Evolutionary conservation across 2,113 vertebrate species (phyloP).

Genomic region (Trogon surrucura): DNA sequence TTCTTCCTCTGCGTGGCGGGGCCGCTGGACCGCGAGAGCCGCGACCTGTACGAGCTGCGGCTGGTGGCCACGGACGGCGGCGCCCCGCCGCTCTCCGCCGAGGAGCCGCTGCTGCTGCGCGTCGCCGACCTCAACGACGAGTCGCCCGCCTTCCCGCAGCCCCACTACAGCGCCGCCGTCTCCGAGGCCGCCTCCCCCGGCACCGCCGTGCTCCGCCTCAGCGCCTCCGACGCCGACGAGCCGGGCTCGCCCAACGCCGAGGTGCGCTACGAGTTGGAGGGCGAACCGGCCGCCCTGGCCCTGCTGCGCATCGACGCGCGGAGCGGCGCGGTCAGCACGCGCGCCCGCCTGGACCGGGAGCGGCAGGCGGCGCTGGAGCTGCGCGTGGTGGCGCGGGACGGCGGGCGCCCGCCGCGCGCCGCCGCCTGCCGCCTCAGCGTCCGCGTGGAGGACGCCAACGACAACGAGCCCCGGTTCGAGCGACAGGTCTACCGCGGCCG

Average conservation of each 20-base stretch:
- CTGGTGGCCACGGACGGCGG: slow-evolving; percentile 84
- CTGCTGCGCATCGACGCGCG: slow-evolving; percentile 76
- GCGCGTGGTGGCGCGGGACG: slow-evolving; percentile 82
- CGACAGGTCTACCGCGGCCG: slow-evolving; percentile 83
- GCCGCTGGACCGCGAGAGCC: slow-evolving; percentile 82
- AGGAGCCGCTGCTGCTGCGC: slow-evolving; percentile 75
- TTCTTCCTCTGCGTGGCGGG: slow-evolving; percentile 85
- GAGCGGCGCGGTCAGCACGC: slow-evolving; percentile 80
- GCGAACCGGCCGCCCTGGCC: not conserved
- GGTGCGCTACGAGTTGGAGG: slow-evolving; percentile 76
- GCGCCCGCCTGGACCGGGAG: slow-evolving; percentile 82
- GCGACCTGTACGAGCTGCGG: slow-evolving; percentile 80
- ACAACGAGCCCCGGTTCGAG: slow-evolving; percentile 88
- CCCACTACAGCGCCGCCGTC: slow-evolving; percentile 73
- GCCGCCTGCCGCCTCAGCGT: slow-evolving; percentile 82
- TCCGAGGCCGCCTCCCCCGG: slow-evolving; percentile 81
- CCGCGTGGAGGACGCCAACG: slow-evolving; percentile 86
- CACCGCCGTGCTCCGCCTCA: slow-evolving; percentile 79
- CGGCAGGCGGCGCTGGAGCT: slow-evolving; percentile 75
- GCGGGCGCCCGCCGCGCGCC: slow-evolving; percentile 79
- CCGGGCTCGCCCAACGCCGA: slow-evolving; percentile 75
- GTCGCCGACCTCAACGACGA: slow-evolving; percentile 88
- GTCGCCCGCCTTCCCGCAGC: slow-evolving; percentile 79
- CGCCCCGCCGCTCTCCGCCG: slow-evolving; percentile 77
- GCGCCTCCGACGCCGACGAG: slow-evolving; percentile 82